Percentiles rank a stretch among this genome's conserved stretches.
These are phyloP conservation scores for Stenolophus ochropezus DNA, from an alignment of 2,888 invertebrate species.

Conservation along the genomic window DNA sequence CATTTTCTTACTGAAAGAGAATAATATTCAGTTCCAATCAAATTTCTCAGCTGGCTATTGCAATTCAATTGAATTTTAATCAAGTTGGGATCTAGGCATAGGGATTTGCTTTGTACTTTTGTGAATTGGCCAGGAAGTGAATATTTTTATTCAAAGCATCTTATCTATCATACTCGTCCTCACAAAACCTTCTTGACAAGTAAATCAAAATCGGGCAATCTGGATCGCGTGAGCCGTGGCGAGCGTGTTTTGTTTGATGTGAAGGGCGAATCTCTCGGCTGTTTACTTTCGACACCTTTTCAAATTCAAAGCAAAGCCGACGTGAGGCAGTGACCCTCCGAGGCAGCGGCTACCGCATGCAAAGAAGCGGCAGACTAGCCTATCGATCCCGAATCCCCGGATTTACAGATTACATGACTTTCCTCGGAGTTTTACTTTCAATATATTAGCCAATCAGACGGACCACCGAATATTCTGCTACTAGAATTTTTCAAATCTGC, in stretches of 20 bases:
- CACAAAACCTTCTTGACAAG: conserved; percentile 24
- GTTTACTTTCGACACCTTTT: conserved; percentile 46
- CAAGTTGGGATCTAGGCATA: not conserved
- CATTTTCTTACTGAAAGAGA: not conserved
- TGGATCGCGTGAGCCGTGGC: not conserved
- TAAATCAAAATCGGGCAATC: conserved; percentile 17
- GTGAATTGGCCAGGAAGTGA: not conserved
- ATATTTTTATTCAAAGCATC: conserved; percentile 21
- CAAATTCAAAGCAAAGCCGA: conserved; percentile 15
- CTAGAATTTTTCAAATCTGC: not conserved
- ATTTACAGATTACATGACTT: not conserved
- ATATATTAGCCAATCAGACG: too few species aligned
- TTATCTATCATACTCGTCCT: conserved; percentile 4
- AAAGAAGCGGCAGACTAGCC: not conserved
- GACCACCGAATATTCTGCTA: not conserved
- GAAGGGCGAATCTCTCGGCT: conserved; percentile 24
- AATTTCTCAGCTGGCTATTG: not conserved
- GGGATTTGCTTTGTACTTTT: not conserved
- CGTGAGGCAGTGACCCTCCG: conserved; percentile 3
- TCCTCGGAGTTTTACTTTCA: not conserved
- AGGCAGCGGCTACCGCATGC: not conserved
- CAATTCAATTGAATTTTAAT: not conserved
- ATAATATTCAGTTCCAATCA: not conserved
- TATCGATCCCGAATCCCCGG: not conserved
- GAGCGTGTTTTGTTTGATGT: conserved; percentile 32